These are phyloP conservation scores for Dexiosoma caninum DNA, from an alignment of 2,888 invertebrate species.

Conservation along the genomic window DNA sequence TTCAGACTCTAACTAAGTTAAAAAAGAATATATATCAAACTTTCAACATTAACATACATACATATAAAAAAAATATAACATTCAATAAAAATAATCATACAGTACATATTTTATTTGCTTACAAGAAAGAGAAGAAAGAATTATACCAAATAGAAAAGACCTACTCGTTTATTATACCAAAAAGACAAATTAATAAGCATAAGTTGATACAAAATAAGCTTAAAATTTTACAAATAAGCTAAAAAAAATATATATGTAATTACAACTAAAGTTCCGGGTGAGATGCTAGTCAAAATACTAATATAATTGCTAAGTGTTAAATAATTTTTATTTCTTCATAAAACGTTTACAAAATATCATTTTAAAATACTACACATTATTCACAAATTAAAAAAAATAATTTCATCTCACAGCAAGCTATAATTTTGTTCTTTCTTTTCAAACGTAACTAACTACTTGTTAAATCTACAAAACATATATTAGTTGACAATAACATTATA, in stretches of 20 bases:
- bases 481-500: conserved; percentile 63
- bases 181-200: conserved; percentile 15
- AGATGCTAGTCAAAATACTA: conserved; percentile 9
- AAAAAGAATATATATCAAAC: conserved; percentile 77
- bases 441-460: conserved; percentile 28
- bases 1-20: conserved; percentile 79
- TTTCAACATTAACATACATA: conserved; percentile 32
- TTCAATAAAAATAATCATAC: conserved; percentile 12
- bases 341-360: too few species aligned
- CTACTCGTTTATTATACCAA: conserved; percentile 55
- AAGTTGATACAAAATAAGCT: conserved; percentile 15
- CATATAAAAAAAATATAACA: conserved; percentile 23
- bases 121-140: conserved; percentile 15
- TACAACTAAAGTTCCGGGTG: conserved; percentile 60
- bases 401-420: not conserved
- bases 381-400: too few species aligned
- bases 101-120: conserved; percentile 59
- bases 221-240: conserved; percentile 46
- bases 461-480: conserved; percentile 53
- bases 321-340: conserved; percentile 24
- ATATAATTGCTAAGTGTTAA: conserved; percentile 58
- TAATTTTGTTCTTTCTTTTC: too few species aligned
- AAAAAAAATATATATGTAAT: too few species aligned
- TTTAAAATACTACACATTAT: not conserved
- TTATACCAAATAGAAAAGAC: conserved; percentile 23